Conservation (phyloP, 2,888 invertebrate genomes). For the Sepioteuthis lessoniana region DNA sequence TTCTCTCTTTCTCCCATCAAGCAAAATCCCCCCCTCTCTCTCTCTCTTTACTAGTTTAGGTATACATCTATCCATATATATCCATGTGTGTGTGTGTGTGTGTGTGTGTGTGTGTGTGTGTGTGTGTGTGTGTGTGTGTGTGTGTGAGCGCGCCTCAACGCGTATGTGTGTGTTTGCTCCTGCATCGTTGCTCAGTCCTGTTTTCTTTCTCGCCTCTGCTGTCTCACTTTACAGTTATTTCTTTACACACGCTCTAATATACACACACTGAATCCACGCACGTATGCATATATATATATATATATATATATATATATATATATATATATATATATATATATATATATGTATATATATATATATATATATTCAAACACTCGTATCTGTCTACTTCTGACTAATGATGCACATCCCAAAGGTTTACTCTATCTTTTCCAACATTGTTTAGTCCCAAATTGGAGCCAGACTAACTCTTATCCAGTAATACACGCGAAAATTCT, state of each 20-base stretch:
- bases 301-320: neutral
- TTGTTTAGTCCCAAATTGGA: neutral
- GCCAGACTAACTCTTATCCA: neutral
- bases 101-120: neutral
- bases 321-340: neutral
- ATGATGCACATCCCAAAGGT: neutral
- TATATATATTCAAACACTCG: too few species aligned
- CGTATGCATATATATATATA: neutral
- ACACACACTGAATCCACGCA: neutral
- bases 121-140: too few species aligned
- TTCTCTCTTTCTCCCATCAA: too few species aligned
- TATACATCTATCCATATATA: neutral
- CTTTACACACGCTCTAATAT: too few species aligned
- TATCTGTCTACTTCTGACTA: neutral
- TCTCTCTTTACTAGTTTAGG: too few species aligned
- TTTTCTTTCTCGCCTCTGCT: too few species aligned
- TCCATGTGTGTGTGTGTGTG: neutral
- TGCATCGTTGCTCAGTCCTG: too few species aligned
- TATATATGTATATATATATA: neutral
- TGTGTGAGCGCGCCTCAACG: too few species aligned
- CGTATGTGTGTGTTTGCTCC: too few species aligned
- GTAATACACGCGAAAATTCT: neutral
- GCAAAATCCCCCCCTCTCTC: too few species aligned
- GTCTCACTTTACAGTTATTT: too few species aligned
- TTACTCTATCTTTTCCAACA: neutral